phyloP scores from a whole-genome alignment of 2,888 invertebrate genomes.

The Belgica antarctica region DNA sequence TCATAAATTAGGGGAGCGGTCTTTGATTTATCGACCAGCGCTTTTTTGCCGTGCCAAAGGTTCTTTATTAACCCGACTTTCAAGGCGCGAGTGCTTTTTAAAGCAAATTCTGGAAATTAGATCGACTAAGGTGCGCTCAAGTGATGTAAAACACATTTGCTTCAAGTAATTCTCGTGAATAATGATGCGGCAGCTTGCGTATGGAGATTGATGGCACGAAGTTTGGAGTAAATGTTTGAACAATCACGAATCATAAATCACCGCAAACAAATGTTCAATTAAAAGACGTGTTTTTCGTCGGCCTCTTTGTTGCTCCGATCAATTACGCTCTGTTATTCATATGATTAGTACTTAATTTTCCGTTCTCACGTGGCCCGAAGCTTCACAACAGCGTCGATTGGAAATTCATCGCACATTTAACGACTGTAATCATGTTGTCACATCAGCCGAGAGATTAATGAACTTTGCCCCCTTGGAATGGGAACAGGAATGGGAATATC shows the following conservation, averaged over 20 bases:
- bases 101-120: background rate
- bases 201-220: slow-evolving; percentile 17
- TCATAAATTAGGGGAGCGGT: slow-evolving; percentile 24
- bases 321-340: background rate
- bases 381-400: too few relatives aligned
- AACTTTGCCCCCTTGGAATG: background rate
- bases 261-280: background rate
- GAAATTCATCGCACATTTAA: background rate
- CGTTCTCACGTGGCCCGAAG: too few relatives aligned
- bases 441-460: background rate
- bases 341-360: too few relatives aligned
- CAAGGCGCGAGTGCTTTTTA: slow-evolving; percentile 5
- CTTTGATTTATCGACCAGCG: slow-evolving; percentile 20
- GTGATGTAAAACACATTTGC: background rate
- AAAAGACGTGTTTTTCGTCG: too few relatives aligned
- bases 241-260: slow-evolving; percentile 9
- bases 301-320: background rate
- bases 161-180: background rate
- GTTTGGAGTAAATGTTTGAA: background rate
- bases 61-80: background rate
- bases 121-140: background rate
- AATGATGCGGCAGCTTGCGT: background rate
- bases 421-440: slow-evolving; percentile 5
- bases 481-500: slow-evolving; percentile 2
- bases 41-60: slow-evolving; percentile 3